Evolutionary conservation across 2,888 invertebrate genomes (phyloP), one percentile per base, ranked within the genome.

Genomic region (Drosophila nigritarsus): DNA sequence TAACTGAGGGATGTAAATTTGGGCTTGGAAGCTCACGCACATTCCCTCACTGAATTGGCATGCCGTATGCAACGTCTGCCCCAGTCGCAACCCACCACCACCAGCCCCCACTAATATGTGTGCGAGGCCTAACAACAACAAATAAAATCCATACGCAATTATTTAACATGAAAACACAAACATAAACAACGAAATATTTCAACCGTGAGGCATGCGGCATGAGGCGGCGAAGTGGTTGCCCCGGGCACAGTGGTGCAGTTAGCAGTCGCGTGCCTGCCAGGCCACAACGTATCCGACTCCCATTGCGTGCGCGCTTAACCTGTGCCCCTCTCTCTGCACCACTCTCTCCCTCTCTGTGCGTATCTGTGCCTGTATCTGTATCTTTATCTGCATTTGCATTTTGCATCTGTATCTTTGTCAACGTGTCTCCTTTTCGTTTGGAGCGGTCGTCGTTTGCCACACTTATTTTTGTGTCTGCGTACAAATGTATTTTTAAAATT

Each of bases 141-240:
- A 88, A 86, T 78, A 90, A 88, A 85, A 76, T 78, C 62, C 73
- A 74, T 90, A 90, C 86, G 90, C 86, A 87, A 85, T 90, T 86
- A 88, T 90, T 90, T 78, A 90, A 88, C 88, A 88, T 61, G 68
- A 88, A 77, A 85, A 75, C 72, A 73, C 68, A 80, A 71, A 82
- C 73, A 73, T 49, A 49, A 38, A 80, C 60, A 71, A 67, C 79
- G 64, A 34, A 58, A 58, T 62, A 65, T 27, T 40, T 42, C 62
- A 65, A 70, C 62, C 66, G 56, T 73, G 76, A 62, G 68, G 65
- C 60, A 63, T 42, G 55, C 54, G 73, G 65, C 63, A 66, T 30
- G 58, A 63, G 42, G 59, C 61, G 67, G 76, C 88, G 62, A 75
- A 86, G 86, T 86, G 90, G 83, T 87, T 89, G 69, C 65, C 65